Percentiles rank a stretch among this genome's conserved stretches.
These are phyloP conservation scores for Neoarius graeffei DNA, from an alignment of 2,113 vertebrate genomes.

Conservation along the genomic window DNA sequence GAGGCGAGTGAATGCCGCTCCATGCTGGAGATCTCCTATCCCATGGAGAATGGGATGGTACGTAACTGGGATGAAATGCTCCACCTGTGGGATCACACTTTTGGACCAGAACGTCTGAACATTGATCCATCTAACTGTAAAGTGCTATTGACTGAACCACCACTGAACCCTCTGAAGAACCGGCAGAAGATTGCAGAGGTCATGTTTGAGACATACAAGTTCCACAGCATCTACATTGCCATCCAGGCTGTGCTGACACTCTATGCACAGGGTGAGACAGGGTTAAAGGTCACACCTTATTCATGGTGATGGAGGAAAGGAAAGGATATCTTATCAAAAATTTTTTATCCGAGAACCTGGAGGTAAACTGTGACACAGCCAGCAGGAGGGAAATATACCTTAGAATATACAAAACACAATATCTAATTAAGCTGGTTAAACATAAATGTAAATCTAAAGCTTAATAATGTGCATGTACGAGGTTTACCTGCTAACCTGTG, in stretches of 20 bases:
- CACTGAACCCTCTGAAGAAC: slow-evolving; percentile 96
- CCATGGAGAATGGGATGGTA: slow-evolving; percentile 98
- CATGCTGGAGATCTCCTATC: slow-evolving; percentile 94
- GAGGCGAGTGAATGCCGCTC: slow-evolving; percentile 94
- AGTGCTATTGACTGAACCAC: slow-evolving; percentile 94
- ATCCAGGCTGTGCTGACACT: slow-evolving; percentile 97
- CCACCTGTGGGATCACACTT: slow-evolving; percentile 96
- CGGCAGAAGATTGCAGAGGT: slow-evolving; percentile 96
- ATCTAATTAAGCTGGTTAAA: not conserved
- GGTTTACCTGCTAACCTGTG: not conserved
- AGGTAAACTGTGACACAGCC: not conserved
- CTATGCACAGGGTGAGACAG: slow-evolving; percentile 90
- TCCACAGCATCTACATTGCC: slow-evolving; percentile 93
- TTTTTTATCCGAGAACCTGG: not conserved
- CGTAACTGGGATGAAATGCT: slow-evolving; percentile 97
- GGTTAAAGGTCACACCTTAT: not conserved
- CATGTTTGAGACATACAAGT: slow-evolving; percentile 98
- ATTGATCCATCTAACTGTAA: slow-evolving; percentile 90
- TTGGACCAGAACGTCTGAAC: slow-evolving; percentile 89
- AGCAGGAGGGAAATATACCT: not conserved
- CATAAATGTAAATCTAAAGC: not conserved
- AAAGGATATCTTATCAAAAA: not conserved
- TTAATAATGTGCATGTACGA: not conserved
- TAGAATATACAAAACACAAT: not conserved
- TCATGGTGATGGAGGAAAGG: not conserved